Conservation (phyloP, 2,113 vertebrate species). For the Eurypyga helias region DNA sequence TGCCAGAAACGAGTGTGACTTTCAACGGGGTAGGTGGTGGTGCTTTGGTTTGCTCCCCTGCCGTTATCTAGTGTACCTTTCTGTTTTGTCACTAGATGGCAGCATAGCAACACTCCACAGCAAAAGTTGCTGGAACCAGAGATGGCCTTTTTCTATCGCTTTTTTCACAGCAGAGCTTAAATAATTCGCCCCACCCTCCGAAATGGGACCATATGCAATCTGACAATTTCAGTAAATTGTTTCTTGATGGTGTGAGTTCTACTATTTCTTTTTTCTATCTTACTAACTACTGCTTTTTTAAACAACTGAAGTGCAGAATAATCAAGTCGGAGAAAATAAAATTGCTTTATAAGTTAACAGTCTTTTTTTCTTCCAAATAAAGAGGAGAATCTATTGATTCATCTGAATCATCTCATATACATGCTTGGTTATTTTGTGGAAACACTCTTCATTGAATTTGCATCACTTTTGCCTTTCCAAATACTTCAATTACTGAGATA, state of each 20-base stretch:
- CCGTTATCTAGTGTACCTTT: background rate
- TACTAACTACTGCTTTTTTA: background rate
- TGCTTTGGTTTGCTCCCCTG: background rate
- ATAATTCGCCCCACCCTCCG: background rate
- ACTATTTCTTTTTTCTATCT: background rate
- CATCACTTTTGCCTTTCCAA: background rate
- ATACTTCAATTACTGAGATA: background rate
- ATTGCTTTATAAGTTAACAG: background rate
- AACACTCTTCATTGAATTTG: background rate
- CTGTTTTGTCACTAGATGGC: constrained; percentile 53
- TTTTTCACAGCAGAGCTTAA: background rate
- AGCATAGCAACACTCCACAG: background rate
- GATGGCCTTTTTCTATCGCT: background rate
- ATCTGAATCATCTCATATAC: background rate
- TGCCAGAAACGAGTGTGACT: background rate
- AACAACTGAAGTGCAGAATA: background rate
- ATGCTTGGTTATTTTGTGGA: background rate
- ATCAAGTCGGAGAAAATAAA: background rate
- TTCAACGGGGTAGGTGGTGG: background rate
- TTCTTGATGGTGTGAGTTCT: background rate
- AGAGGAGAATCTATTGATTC: background rate
- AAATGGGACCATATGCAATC: background rate
- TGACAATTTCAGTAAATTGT: background rate
- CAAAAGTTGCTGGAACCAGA: background rate
- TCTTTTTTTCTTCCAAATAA: background rate